These are phyloP conservation scores for Chionoecetes opilio DNA, from an alignment of 1,140 invertebrate species.

Conservation along the genomic window DNA sequence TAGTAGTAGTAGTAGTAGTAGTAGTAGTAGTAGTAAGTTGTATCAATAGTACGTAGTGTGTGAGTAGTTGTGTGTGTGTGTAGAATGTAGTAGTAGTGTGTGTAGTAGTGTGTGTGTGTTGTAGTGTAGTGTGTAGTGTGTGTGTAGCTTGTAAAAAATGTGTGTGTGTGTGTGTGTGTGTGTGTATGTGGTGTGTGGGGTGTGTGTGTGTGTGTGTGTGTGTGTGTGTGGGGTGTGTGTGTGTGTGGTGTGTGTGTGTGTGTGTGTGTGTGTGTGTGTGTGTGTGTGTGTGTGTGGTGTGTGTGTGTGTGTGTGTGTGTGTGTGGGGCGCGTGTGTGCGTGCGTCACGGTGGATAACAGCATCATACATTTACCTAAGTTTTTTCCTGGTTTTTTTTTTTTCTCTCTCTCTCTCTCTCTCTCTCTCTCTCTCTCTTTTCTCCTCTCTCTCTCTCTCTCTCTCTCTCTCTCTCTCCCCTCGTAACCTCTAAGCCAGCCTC, in stretches of 20 bases:
- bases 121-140: neutral
- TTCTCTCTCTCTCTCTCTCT: neutral
- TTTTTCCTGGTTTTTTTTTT: neutral
- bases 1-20: constrained; percentile 49
- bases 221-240: constrained; percentile 7
- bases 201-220: constrained; percentile 27
- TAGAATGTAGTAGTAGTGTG: neutral
- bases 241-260: neutral
- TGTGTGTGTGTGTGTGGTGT: constrained; percentile 4
- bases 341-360: neutral
- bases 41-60: constrained; percentile 23
- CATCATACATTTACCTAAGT: neutral
- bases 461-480: neutral
- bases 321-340: neutral
- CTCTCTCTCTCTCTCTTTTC: neutral
- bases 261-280: too few relatives aligned
- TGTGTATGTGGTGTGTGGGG: neutral
- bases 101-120: neutral
- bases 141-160: too few relatives aligned
- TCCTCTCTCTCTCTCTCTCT: neutral
- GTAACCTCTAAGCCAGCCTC: neutral
- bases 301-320: constrained; percentile 27
- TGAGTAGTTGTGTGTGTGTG: neutral
- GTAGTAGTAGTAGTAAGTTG: constrained; percentile 27
- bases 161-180: too few relatives aligned